These are phyloP conservation scores for Morinoia aosen DNA, from an alignment of 2,888 invertebrate genomes.

Conservation along the genomic window DNA sequence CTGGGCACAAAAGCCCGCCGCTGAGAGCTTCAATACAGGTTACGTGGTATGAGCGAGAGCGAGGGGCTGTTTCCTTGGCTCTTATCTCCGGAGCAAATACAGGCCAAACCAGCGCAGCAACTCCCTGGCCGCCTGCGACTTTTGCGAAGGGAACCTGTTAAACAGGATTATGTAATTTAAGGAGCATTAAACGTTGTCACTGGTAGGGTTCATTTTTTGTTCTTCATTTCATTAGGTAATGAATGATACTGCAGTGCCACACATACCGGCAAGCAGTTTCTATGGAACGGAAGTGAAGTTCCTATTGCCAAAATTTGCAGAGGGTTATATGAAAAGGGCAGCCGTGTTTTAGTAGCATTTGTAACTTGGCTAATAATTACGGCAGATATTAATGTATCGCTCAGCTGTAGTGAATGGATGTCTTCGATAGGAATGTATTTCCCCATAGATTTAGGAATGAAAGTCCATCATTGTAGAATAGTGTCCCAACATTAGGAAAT, in stretches of 20 bases:
- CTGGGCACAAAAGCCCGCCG: background rate
- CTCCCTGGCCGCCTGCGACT: background rate
- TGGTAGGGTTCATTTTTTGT: conserved; percentile 21
- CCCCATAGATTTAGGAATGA: no score
- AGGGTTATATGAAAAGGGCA: background rate
- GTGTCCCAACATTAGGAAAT: no score
- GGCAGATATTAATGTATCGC: no score
- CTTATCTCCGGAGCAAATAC: background rate
- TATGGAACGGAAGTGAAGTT: background rate
- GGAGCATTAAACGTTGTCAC: conserved; percentile 40
- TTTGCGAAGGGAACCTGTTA: background rate
- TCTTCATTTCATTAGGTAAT: conserved; percentile 3
- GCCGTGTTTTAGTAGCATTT: background rate
- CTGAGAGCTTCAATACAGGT: conserved; percentile 35
- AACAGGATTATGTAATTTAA: conserved; percentile 38
- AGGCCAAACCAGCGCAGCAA: background rate
- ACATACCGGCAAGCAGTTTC: background rate
- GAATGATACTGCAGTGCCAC: background rate
- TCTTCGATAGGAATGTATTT: no score
- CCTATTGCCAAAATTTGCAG: background rate
- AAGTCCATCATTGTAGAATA: no score
- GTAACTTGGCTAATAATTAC: background rate
- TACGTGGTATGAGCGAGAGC: background rate
- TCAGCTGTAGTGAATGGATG: no score
- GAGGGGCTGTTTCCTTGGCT: background rate